Base-by-base conservation (phyloP, 2,888 invertebrate genomes). In the Bimastos eiseni region DNA sequence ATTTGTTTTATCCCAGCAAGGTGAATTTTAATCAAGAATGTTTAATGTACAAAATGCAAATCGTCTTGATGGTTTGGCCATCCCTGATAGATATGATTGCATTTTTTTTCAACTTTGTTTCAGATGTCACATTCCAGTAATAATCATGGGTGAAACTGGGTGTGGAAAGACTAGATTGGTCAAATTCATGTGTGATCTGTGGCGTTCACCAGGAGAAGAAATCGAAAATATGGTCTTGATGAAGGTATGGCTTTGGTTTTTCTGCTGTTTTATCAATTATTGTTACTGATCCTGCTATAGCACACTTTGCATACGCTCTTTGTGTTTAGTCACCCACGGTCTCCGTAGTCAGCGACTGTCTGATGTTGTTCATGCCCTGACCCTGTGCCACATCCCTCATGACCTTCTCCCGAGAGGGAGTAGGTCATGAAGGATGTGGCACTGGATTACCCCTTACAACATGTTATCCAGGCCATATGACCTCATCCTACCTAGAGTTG, bases 141-240 rank as follows among this genome's bases (percentile, higher is more conserved):
- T 94, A 36, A 93, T 94, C 34, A 94, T 94, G 94, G 94, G 94
- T 70, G 94, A 94, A 91, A 94, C 94, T 21, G 94, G 94, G 15
- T 94, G 94, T 93, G 94, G 94, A 21, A 94, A 94, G 92, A 94
- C 94, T 13, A 92, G 94, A 37, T 92, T 94, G 38, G 92, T 94
- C 37, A 93, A 94, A 91, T 94, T 94, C 91, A 93, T 94, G 93
- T 94, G 94, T 93, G 92, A 93, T 13, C 92, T 94, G 49, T 94
- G 94, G 91, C 91, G 91, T 37, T 93, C 94, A 30, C 93, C 93
- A n/a, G 93, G 93, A 1, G 90, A 92, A 13, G 92, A 93, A 8
- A 91, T 93, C 13, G 89, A 92, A 49, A 93, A 92, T 90, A 92
- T 92, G 92, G 90, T 93, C 83, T 91, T 93, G 17, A 92, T 93